phyloP scores from a whole-genome alignment of 2,888 invertebrate genomes.

The Megastigmus dorsalis region DNA sequence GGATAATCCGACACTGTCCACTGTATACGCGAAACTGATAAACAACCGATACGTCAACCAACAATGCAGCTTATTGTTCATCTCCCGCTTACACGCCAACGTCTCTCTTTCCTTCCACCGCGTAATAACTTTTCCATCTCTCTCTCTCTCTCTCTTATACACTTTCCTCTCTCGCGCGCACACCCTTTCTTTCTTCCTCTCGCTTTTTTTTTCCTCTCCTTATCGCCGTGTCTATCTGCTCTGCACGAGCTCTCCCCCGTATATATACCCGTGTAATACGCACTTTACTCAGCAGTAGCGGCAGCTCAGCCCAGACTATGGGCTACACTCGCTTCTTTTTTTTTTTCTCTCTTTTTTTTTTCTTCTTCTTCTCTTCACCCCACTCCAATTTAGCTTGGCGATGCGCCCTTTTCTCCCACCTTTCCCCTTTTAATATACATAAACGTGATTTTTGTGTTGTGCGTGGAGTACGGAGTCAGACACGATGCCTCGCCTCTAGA shows the following conservation, averaged over 20 bases:
- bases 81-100: no score
- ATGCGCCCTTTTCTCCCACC: background rate
- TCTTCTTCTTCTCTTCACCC: slow-evolving; percentile 17
- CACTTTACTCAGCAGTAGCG: slow-evolving; percentile 16
- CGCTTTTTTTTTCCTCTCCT: background rate
- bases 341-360: no score
- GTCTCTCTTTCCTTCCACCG: background rate
- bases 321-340: no score
- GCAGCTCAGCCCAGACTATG: background rate
- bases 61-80: no score
- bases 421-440: slow-evolving; percentile 19
- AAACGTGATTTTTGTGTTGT: slow-evolving; percentile 39
- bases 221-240: slow-evolving; percentile 22
- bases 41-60: no score
- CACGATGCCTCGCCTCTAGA: slow-evolving; percentile 37
- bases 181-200: background rate
- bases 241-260: background rate
- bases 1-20: no score
- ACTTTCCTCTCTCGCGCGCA: background rate
- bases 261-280: slow-evolving; percentile 32
- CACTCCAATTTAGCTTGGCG: no score
- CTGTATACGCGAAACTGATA: no score
- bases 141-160: background rate
- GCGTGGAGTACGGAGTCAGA: no score
- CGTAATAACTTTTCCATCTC: background rate